phyloP scores from a whole-genome alignment of 2,888 invertebrate genomes.

The Cheilosia impressa region DNA sequence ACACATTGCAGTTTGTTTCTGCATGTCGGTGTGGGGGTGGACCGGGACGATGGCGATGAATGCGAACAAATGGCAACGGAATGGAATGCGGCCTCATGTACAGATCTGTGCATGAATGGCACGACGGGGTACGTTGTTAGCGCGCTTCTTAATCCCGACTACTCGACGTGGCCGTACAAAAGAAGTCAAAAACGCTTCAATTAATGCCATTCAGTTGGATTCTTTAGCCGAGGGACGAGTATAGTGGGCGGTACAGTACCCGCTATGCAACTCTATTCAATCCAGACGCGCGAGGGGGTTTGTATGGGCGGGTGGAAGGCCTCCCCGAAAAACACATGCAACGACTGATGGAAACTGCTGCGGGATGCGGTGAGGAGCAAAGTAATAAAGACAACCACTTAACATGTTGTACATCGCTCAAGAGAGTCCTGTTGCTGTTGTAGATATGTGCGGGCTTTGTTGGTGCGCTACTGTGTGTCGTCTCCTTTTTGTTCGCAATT shows the following conservation, averaged over 20 bases:
- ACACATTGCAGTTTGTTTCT: conserved; percentile 42
- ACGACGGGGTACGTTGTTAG: conserved; percentile 69
- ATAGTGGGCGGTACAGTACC: conserved; percentile 50
- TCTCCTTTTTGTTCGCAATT: conserved; percentile 49
- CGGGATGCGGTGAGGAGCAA: not conserved
- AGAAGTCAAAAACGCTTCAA: conserved; percentile 75
- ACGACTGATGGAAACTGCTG: not conserved
- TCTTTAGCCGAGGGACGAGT: conserved; percentile 28
- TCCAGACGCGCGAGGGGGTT: conserved; percentile 2
- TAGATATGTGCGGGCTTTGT: not conserved
- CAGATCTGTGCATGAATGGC: conserved; percentile 24
- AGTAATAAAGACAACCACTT: conserved; percentile 46
- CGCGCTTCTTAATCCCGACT: conserved; percentile 66
- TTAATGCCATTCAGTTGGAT: conserved; percentile 68
- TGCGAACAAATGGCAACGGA: conserved; percentile 47
- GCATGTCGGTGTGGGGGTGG: conserved; percentile 17
- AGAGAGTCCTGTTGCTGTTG: conserved; percentile 56
- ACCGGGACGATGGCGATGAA: not conserved
- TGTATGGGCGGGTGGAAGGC: conserved; percentile 14
- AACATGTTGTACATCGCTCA: conserved; percentile 33
- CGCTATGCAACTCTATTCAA: conserved; percentile 32
- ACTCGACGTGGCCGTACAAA: conserved; percentile 61
- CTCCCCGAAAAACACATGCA: conserved; percentile 23
- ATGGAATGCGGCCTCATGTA: conserved; percentile 59
- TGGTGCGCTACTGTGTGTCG: conserved; percentile 7